A percentile compares a stretch with the other conserved stretches of the same genome.
These are phyloP conservation scores for Drosophila rellima DNA, from an alignment of 2,888 invertebrate species.

Conservation along the genomic window DNA sequence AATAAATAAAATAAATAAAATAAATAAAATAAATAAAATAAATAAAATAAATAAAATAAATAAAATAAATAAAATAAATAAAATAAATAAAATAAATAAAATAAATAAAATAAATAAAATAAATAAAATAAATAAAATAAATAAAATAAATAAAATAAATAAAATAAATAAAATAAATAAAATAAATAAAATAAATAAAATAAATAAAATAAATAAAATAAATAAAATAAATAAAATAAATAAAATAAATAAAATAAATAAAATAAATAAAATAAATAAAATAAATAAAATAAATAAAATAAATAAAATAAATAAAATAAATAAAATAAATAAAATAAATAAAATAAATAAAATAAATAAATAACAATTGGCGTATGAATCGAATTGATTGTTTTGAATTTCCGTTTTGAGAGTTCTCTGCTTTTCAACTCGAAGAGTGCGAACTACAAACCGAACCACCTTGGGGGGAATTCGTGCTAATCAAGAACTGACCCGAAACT, in stretches of 20 bases:
- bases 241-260: not conserved
- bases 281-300: not conserved
- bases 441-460: conserved; percentile 45
- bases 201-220: not conserved
- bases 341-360: not conserved
- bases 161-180: conserved; percentile 3
- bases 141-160: not conserved
- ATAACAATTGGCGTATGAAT: not conserved
- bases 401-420: not conserved
- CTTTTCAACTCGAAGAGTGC: not conserved
- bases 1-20: not conserved
- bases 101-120: not conserved
- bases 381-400: not conserved
- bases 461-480: conserved; percentile 34
- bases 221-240: not conserved
- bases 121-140: not conserved
- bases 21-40: not conserved
- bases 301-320: not conserved
- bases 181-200: not conserved
- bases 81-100: not conserved
- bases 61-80: not conserved
- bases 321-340: not conserved
- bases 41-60: not conserved
- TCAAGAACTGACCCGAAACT: conserved; percentile 39
- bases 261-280: not conserved